These are phyloP conservation scores for Podarcis raffonei DNA, from an alignment of 2,113 vertebrate genomes.

Conservation along the genomic window DNA sequence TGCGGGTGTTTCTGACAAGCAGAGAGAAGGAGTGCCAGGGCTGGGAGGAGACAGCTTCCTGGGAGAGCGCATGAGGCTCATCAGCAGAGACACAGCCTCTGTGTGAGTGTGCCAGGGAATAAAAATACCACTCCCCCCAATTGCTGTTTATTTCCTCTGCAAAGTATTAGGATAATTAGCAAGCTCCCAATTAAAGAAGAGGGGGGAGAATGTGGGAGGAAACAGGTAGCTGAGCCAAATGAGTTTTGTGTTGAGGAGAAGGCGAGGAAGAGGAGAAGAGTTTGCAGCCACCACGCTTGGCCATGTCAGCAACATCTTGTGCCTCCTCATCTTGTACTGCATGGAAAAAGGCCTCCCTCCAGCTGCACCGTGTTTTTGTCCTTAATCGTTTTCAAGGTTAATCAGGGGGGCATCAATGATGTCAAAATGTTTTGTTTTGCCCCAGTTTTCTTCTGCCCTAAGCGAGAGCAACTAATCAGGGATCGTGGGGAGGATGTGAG, in stretches of 20 bases:
- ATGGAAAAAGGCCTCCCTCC: not conserved
- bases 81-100: conserved; percentile 29
- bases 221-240: conserved; percentile 35
- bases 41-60: conserved; percentile 46
- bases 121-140: conserved; percentile 64
- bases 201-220: conserved; percentile 34
- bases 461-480: not conserved
- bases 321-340: too few relatives aligned
- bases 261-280: too few relatives aligned
- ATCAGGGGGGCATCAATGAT: not conserved
- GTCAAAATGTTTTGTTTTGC: not conserved
- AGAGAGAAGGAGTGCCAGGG: conserved; percentile 36
- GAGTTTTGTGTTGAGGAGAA: conserved; percentile 7
- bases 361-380: not conserved
- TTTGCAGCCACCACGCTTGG: not conserved
- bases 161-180: conserved; percentile 70
- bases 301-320: not conserved
- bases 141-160: conserved; percentile 74
- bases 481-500: not conserved
- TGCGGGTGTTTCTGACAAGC: not conserved
- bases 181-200: conserved; percentile 69
- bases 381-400: not conserved
- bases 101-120: conserved; percentile 53
- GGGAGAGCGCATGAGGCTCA: conserved; percentile 3
- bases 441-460: not conserved